Percentiles rank a stretch among this genome's conserved stretches.
Conservation (phyloP, 92 coral and sea anemone species). For the Heliopora coerulea region DNA sequence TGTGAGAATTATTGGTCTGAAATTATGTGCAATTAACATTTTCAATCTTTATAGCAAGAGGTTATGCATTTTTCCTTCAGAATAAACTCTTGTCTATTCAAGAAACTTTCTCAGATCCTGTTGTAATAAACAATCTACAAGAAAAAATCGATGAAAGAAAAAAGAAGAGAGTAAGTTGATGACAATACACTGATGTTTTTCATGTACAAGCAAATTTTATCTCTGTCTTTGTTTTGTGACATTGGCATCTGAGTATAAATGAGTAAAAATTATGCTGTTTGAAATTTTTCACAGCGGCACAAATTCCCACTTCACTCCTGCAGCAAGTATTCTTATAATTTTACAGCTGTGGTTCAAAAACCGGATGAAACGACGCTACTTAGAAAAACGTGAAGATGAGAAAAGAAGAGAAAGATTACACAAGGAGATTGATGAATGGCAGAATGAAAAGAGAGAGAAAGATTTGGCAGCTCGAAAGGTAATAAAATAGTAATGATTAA, state of each 20-base stretch:
- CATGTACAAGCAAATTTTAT: no score
- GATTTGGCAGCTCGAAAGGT: conserved; percentile 88
- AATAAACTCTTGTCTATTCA: conserved; percentile 62
- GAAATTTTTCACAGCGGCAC: background rate
- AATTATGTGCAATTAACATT: background rate
- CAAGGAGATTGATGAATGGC: conserved; percentile 78
- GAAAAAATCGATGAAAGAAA: conserved; percentile 58
- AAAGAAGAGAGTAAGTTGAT: conserved; percentile 75
- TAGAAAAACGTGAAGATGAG: conserved; percentile 58
- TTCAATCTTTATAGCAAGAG: background rate
- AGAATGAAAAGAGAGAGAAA: conserved; percentile 67
- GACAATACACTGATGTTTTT: no score
- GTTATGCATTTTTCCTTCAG: conserved; percentile 44
- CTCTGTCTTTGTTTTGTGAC: no score
- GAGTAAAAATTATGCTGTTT: no score
- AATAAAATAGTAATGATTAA: background rate
- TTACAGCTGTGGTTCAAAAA: conserved; percentile 69
- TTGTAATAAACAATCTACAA: conserved; percentile 52
- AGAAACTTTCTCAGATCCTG: conserved; percentile 49
- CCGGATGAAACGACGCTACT: conserved; percentile 43
- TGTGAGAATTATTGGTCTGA: no score
- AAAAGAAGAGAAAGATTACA: conserved; percentile 58
- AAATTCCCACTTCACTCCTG: background rate
- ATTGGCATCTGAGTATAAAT: no score
- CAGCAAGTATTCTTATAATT: background rate